A percentile compares a stretch with the other conserved stretches of the same genome.
Conservation (phyloP, 1,140 invertebrate genomes). For the Ceratina japonica region DNA sequence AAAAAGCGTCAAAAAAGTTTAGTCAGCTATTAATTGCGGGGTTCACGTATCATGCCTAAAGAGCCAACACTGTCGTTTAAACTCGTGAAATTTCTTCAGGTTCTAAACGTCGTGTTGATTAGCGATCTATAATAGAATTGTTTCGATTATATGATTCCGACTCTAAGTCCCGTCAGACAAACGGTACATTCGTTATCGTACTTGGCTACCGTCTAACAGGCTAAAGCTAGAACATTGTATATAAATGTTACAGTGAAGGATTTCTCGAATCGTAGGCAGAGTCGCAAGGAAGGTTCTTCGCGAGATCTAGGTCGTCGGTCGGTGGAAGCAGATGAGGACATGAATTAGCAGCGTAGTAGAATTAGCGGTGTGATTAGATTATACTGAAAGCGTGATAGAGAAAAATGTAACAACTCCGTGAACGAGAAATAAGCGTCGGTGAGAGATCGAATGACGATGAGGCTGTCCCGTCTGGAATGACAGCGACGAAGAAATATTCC, state of each 20-base stretch:
- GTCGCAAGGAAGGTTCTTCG: constrained; percentile 12
- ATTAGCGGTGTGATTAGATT: constrained; percentile 54
- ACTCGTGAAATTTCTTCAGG: neutral
- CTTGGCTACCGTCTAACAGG: constrained; percentile 13
- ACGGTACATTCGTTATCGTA: neutral
- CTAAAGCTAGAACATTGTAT: constrained; percentile 24
- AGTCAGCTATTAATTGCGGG: constrained; percentile 21
- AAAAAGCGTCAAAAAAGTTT: constrained; percentile 21
- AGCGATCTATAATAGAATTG: neutral
- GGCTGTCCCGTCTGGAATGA: constrained; percentile 53
- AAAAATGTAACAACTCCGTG: constrained; percentile 46
- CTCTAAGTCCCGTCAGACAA: neutral
- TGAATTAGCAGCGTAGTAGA: constrained; percentile 52
- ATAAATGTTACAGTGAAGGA: neutral
- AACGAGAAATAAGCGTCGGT: constrained; percentile 45
- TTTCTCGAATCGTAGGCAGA: constrained; percentile 17
- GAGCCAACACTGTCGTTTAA: neutral
- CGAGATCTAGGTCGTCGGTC: constrained; percentile 34
- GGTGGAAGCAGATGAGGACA: constrained; percentile 57
- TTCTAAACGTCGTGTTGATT: neutral
- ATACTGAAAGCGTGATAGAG: constrained; percentile 54
- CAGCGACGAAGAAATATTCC: constrained; percentile 38
- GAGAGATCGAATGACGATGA: constrained; percentile 44
- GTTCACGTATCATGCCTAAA: constrained; percentile 35
- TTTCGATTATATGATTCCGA: neutral